phyloP scores from a whole-genome alignment of 2,113 vertebrate species.

The Lota lota region DNA sequence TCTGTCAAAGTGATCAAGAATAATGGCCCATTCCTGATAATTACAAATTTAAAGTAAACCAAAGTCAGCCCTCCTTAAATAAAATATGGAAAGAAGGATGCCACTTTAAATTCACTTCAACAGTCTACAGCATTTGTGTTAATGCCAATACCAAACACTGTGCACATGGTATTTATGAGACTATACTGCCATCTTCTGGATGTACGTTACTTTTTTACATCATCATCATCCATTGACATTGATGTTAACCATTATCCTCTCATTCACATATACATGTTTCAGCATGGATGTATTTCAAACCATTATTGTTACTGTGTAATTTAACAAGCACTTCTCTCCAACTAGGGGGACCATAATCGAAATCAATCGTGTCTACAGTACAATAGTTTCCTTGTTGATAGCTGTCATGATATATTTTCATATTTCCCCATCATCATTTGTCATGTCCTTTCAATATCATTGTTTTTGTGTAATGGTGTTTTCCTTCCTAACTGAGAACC shows the following conservation, averaged over 20 bases:
- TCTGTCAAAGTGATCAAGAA: no score
- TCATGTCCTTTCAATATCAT: conserved; percentile 14
- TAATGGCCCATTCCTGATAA: no score
- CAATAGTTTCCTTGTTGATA: not conserved
- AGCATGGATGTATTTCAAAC: conserved; percentile 37
- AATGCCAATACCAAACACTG: conserved; percentile 1
- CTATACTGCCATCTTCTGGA: conserved; percentile 65
- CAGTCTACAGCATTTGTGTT: conserved; percentile 15
- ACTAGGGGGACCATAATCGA: conserved; percentile 55
- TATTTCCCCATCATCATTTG: conserved; percentile 13
- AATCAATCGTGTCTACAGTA: not conserved
- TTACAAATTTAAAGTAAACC: conserved; percentile 30
- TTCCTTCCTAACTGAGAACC: conserved; percentile 54
- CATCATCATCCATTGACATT: not conserved
- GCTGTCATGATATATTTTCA: not conserved
- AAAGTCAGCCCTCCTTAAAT: conserved; percentile 39
- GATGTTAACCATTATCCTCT: not conserved
- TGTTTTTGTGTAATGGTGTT: not conserved
- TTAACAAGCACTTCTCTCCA: conserved; percentile 38
- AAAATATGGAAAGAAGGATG: conserved; percentile 17
- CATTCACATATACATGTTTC: conserved; percentile 13
- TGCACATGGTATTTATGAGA: not conserved
- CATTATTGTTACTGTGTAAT: conserved; percentile 6
- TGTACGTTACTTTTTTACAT: conserved; percentile 1
- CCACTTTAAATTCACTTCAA: conserved; percentile 21